These are phyloP conservation scores for Hanleya hanleyi DNA, from an alignment of 2,888 invertebrate species.

Conservation along the genomic window DNA sequence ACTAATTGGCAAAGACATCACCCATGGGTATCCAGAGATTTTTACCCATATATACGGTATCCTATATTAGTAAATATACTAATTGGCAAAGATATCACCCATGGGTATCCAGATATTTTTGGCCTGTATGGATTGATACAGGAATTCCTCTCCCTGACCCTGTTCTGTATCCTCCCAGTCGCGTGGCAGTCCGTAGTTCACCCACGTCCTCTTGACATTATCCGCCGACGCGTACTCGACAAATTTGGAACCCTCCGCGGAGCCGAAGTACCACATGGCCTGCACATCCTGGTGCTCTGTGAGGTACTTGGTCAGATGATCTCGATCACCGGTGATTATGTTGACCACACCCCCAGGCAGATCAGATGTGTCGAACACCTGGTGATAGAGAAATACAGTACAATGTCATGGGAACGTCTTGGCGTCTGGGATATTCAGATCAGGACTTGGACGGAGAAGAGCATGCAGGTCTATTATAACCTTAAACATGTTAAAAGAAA, in stretches of 20 bases:
- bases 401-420: no score
- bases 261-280: conserved; percentile 73
- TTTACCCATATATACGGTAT: no score
- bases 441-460: no score
- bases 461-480: no score
- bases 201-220: conserved; percentile 74
- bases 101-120: conserved; percentile 75
- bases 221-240: conserved; percentile 72
- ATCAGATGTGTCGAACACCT: conserved; percentile 75
- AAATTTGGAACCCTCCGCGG: conserved; percentile 70
- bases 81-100: conserved; percentile 75
- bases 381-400: no score
- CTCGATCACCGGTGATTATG: conserved; percentile 72
- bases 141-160: conserved; percentile 72
- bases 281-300: conserved; percentile 73
- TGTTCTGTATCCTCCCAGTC: conserved; percentile 67
- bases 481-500: no score
- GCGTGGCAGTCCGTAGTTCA: conserved; percentile 68
- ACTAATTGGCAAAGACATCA: no score
- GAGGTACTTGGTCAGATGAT: conserved; percentile 71
- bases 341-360: conserved; percentile 74
- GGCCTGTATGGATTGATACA: conserved; percentile 70
- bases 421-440: no score
- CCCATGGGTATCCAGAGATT: no score
- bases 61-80: no score